A percentile compares a stretch with the other conserved stretches of the same genome.
phyloP scores from a whole-genome alignment of 2,797 vertebrate species.

The Ctenosaura bakeri region DNA sequence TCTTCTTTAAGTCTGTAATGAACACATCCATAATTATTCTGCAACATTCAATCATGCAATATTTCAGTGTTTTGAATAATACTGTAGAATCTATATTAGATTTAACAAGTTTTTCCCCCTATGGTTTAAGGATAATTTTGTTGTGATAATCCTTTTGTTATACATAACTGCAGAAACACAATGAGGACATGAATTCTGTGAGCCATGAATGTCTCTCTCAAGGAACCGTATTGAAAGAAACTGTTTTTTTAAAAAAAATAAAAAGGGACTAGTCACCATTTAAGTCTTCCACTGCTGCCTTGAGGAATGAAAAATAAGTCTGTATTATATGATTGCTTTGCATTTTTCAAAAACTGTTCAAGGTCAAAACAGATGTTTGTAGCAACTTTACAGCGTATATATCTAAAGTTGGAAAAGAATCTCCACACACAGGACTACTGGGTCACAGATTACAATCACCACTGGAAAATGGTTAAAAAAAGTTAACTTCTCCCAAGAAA shows the following conservation, averaged over 20 bases:
- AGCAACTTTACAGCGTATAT: not conserved
- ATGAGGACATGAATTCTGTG: slow-evolving; percentile 11
- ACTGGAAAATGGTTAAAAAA: not conserved
- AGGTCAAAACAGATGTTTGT: slow-evolving; percentile 30
- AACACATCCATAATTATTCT: too few relatives aligned
- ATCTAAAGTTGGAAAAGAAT: not conserved
- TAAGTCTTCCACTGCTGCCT: slow-evolving; percentile 13
- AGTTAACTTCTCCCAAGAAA: not conserved
- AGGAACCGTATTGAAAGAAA: slow-evolving; percentile 39
- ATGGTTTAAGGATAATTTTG: slow-evolving; percentile 11
- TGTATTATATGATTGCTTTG: not conserved
- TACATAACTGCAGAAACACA: not conserved
- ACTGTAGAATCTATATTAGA: not conserved
- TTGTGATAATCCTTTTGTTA: slow-evolving; percentile 16
- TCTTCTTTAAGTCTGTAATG: too few relatives aligned
- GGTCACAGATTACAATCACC: not conserved
- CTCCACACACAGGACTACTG: not conserved
- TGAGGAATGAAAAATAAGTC: slow-evolving; percentile 49
- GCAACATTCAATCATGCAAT: too few relatives aligned
- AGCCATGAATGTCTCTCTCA: slow-evolving; percentile 6
- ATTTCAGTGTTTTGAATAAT: not conserved
- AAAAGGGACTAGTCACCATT: slow-evolving; percentile 19
- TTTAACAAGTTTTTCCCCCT: not conserved
- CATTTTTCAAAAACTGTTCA: slow-evolving; percentile 46
- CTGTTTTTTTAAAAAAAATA: slow-evolving; percentile 26